Evolutionary conservation across 2,888 invertebrate species (phyloP).

Genomic region (Iselma pallidipennis): DNA sequence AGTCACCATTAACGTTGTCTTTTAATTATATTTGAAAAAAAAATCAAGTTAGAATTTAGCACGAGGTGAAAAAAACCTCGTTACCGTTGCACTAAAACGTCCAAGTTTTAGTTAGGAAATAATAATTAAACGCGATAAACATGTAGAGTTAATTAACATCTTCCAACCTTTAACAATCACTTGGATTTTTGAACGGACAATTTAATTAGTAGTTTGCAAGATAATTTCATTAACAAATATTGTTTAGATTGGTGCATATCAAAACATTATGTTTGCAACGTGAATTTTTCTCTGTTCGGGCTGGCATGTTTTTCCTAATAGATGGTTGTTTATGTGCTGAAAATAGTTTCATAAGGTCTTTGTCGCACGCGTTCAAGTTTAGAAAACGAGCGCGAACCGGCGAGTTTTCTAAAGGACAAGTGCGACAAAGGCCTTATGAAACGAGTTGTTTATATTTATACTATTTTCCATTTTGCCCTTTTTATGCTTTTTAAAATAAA

Average conservation of each 20-base stretch:
- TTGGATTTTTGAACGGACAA: slow-evolving; percentile 3
- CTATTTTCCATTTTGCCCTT: too few relatives aligned
- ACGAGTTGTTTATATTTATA: too few relatives aligned
- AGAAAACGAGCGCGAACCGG: too few relatives aligned
- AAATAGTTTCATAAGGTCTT: too few relatives aligned
- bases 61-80: background rate
- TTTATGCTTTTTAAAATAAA: too few relatives aligned
- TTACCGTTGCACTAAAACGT: background rate
- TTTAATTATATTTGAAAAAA: background rate
- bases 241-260: background rate
- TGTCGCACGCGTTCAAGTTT: too few relatives aligned
- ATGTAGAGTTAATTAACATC: slow-evolving; percentile 13
- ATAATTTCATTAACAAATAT: background rate
- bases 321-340: too few relatives aligned
- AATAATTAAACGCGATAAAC: slow-evolving; percentile 10
- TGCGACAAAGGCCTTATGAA: too few relatives aligned
- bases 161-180: slow-evolving; percentile 4
- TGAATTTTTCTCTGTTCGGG: too few relatives aligned
- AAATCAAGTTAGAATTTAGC: background rate
- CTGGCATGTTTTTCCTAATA: too few relatives aligned
- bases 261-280: background rate
- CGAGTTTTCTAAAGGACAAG: too few relatives aligned
- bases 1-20: background rate
- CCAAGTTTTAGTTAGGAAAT: background rate
- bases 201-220: slow-evolving; percentile 7